These are phyloP conservation scores for Lasioglossum baleicum DNA, from an alignment of 1,140 invertebrate species.

Conservation along the genomic window DNA sequence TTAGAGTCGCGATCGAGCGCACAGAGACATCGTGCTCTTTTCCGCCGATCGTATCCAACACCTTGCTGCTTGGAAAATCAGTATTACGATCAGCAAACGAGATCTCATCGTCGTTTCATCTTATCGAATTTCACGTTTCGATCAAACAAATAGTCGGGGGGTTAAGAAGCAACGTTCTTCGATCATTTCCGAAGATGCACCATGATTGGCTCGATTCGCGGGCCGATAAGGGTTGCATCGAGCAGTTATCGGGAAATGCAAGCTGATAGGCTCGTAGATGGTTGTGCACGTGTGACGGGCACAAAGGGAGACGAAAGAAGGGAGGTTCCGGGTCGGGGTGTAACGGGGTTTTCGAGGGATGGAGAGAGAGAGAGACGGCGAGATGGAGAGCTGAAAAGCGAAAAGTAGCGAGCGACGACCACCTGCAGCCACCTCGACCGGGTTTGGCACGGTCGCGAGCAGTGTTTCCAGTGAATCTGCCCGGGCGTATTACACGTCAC, in stretches of 20 bases:
- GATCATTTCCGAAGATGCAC: too few relatives aligned
- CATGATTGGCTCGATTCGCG: not conserved
- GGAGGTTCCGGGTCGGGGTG: not conserved
- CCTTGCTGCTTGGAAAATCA: too few relatives aligned
- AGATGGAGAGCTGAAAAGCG: constrained; percentile 19
- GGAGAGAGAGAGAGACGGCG: not conserved
- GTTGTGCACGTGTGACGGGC: not conserved
- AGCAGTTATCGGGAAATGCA: not conserved
- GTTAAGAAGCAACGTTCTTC: too few relatives aligned
- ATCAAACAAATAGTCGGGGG: too few relatives aligned
- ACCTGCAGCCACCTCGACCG: constrained; percentile 23
- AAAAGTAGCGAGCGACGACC: constrained; percentile 35
- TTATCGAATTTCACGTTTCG: too few relatives aligned
- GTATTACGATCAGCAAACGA: too few relatives aligned
- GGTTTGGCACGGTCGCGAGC: constrained; percentile 15
- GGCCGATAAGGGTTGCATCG: not conserved
- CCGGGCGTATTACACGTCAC: constrained; percentile 24
- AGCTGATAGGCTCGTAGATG: not conserved
- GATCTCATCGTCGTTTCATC: too few relatives aligned
- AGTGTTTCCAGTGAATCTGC: constrained; percentile 29
- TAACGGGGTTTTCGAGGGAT: not conserved
- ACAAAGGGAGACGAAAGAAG: constrained; percentile 22
- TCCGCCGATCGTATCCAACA: too few relatives aligned
- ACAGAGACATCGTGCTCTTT: too few relatives aligned
- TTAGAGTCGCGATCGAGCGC: not conserved